Base-by-base conservation (phyloP, 2,113 vertebrate species). In the Columba janthina region DNA sequence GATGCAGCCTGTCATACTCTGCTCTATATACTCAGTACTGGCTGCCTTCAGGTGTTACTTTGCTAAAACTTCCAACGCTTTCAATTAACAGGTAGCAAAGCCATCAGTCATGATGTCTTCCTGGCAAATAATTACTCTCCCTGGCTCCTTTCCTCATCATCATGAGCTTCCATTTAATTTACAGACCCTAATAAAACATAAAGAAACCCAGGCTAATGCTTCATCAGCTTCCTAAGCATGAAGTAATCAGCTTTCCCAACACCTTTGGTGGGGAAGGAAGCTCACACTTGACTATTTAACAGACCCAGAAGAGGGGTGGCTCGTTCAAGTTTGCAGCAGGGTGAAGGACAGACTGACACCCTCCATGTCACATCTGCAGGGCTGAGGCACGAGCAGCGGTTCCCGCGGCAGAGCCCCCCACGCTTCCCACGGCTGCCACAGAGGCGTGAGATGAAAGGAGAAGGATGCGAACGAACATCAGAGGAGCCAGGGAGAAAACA, bases 401-500 rank as follows among this genome's bases (percentile, higher is more conserved):
- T 19, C 44, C 44, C 64, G 73, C 1, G 1, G 78, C 94, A 74
- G 54, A 93, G 75, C 92, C 71, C 77, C 92, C 85, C 73, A 64
- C 24, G 0, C 11, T 1, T 48, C 74, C 74, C 85, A 28, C 3
- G 6, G 62, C 85, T 79, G 44, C 50, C 62, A 60, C 32, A 18
- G 61, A 60, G 73, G 73, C 54, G 3, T 0, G 0, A 91, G 88
- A 97, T 96, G 86, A 94, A 96, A 95, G 66, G 29, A 80, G 32
- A 57, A 78, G 38, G 90, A 89, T 73, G 66, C 75, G 92, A 94
- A 93, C 75, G 92, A 94, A 93, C 54, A 85, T 81, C 92, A 89
- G 81, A 90, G 40, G 46, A 92, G 65, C 22, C 0, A 3, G 20
- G 58, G 36, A 87, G 81, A 95, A 96, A 93, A 85, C 57, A 60